These are phyloP conservation scores for Rhynchonycteris naso DNA, from an alignment of 2,797 vertebrate species.

Conservation along the genomic window DNA sequence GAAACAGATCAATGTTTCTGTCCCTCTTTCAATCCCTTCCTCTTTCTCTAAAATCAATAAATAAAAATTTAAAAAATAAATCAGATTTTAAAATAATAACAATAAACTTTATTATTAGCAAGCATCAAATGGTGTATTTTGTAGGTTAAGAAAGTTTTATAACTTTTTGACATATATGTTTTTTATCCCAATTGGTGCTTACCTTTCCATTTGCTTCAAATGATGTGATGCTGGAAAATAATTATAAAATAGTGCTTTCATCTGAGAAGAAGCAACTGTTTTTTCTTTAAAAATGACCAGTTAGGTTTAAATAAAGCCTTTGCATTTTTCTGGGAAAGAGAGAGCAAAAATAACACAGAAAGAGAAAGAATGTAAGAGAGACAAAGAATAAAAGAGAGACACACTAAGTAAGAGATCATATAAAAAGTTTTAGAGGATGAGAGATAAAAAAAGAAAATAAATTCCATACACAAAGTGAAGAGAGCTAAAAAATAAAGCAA, in stretches of 20 bases:
- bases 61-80: background rate
- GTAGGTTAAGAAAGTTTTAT: background rate
- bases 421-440: background rate
- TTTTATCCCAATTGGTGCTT: background rate
- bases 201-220: background rate
- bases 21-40: no score
- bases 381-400: background rate
- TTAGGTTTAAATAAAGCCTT: background rate
- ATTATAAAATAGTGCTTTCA: background rate
- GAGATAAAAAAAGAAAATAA: background rate
- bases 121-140: background rate
- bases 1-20: no score
- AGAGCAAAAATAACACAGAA: background rate
- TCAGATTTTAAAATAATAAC: background rate
- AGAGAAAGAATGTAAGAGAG: background rate
- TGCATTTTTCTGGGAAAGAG: background rate
- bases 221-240: background rate
- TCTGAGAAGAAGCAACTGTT: background rate
- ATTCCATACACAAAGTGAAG: background rate
- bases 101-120: background rate
- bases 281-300: background rate
- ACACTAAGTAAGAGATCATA: background rate
- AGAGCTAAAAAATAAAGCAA: background rate
- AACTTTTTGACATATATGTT: background rate
- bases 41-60: no score